These are phyloP conservation scores for Cynocephalus volans DNA, from an alignment of 2,113 vertebrate species.

Conservation along the genomic window DNA sequence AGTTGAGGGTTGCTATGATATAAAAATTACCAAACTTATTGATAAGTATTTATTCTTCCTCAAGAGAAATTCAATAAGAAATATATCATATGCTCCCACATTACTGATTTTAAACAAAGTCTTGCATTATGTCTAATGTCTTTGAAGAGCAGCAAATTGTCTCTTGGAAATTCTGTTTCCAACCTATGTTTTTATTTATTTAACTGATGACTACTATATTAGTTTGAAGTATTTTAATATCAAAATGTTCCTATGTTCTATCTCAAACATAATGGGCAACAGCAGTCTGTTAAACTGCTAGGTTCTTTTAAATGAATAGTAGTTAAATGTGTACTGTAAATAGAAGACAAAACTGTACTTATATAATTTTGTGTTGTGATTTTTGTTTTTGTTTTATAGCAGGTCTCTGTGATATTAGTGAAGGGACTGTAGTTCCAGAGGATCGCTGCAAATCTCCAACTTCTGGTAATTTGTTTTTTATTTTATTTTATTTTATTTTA, in stretches of 20 bases:
- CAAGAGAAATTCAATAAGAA: not conserved
- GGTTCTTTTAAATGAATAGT: not conserved
- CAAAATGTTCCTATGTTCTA: not conserved
- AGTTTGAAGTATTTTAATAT: not conserved
- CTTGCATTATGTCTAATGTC: not conserved
- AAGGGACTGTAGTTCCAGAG: constrained; percentile 95
- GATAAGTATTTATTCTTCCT: not conserved
- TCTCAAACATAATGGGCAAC: not conserved
- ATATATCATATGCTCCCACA: not conserved
- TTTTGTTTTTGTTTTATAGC: constrained; percentile 85
- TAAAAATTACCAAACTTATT: not conserved
- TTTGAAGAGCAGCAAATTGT: constrained; percentile 6
- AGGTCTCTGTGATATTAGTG: constrained; percentile 98
- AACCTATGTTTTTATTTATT: not conserved
- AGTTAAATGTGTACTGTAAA: not conserved
- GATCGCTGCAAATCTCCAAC: constrained; percentile 99
- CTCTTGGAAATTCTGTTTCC: not conserved
- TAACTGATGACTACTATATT: not conserved
- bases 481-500: constrained; percentile 75
- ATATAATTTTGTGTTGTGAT: constrained; percentile 10
- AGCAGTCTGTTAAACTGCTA: not conserved
- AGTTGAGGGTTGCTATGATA: not conserved
- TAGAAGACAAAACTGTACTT: not conserved
- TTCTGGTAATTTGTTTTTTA: constrained; percentile 93
- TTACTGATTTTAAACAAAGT: not conserved